Base-by-base conservation (phyloP, 2,888 invertebrate species). In the Netelia virgata region DNA sequence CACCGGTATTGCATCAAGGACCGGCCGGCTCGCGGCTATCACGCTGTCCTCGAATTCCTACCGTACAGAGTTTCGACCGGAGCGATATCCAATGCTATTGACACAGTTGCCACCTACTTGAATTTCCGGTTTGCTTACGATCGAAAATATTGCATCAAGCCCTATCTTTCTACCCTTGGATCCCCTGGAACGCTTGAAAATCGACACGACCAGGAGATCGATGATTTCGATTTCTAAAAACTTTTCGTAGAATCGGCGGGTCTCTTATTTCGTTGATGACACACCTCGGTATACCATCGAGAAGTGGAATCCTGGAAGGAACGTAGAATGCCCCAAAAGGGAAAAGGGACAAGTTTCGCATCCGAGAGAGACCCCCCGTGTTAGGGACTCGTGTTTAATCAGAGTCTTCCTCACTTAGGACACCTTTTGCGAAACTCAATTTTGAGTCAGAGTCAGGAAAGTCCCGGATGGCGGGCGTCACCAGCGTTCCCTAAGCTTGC, bases 341-440 rank as follows among this genome's bases (percentile, higher is more conserved):
- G 90, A 91, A 91, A 91, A 90, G 90, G 87, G 88, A 87, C 36
- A 88, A 89, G 90, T 89, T 55, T 66, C 79, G 6, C 36, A 36
- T 16, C 61, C 61, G 41, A 63, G 18, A 66, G 66, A 63, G 18
- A 66, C 66, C 81, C 83, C 73, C 55, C 76, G 57, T 70, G 53
- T 63, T 36, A 36, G 61, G 74, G 80, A 72, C 86, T 84, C 87
- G 84, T 86, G 89, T 91, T 92, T 93, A 93, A 93, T 93, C 92
- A 93, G 92, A 91, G 91, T 92, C 91, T 91, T 89, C 90, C 90
- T 88, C 91, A 91, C 92, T 93, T 92, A 92, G 91, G 88, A 36
- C 88, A 86, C 88, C 89, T 88, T 36, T 85, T 87, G 91, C 89
- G 91, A 93, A 93, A 93, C 93, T 93, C 92, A 92, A 93, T 93